These are phyloP conservation scores for Mastacembelus armatus DNA, from an alignment of 2,797 vertebrate species.

Conservation along the genomic window DNA sequence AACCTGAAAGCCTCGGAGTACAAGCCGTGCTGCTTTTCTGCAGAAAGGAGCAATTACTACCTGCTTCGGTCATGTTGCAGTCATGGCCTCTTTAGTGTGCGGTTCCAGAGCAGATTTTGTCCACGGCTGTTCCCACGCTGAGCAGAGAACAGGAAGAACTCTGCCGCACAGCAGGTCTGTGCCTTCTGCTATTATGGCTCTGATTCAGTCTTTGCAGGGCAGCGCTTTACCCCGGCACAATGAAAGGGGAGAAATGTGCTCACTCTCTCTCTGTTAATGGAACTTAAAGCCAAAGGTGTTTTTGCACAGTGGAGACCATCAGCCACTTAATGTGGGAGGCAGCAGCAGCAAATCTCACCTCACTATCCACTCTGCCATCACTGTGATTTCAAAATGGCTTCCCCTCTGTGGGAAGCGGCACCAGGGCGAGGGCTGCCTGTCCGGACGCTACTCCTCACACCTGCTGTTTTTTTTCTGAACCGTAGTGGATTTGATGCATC, in stretches of 20 bases:
- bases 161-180: slow-evolving; percentile 72
- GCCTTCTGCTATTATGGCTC: slow-evolving; percentile 81
- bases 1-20: slow-evolving; percentile 36
- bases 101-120: slow-evolving; percentile 73
- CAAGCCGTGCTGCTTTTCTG: slow-evolving; percentile 43
- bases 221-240: slow-evolving; percentile 58
- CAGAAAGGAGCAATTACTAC: slow-evolving; percentile 67
- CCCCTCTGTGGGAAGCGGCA: slow-evolving; percentile 46
- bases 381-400: slow-evolving; percentile 78
- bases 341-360: slow-evolving; percentile 59
- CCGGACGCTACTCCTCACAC: slow-evolving; percentile 22
- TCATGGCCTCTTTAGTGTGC: slow-evolving; percentile 65
- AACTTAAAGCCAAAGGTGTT: slow-evolving; percentile 74
- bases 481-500: slow-evolving; percentile 24
- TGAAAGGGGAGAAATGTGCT: slow-evolving; percentile 55
- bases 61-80: slow-evolving; percentile 59
- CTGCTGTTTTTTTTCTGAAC: slow-evolving; percentile 34
- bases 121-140: slow-evolving; percentile 76
- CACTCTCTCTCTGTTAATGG: slow-evolving; percentile 62
- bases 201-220: slow-evolving; percentile 79
- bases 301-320: slow-evolving; percentile 57
- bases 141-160: slow-evolving; percentile 80
- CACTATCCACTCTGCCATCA: slow-evolving; percentile 47
- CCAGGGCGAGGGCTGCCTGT: slow-evolving; percentile 41
- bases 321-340: slow-evolving; percentile 70